Evolutionary conservation across 2,113 vertebrate genomes (phyloP).

Genomic region (Antechinus flavipes): DNA sequence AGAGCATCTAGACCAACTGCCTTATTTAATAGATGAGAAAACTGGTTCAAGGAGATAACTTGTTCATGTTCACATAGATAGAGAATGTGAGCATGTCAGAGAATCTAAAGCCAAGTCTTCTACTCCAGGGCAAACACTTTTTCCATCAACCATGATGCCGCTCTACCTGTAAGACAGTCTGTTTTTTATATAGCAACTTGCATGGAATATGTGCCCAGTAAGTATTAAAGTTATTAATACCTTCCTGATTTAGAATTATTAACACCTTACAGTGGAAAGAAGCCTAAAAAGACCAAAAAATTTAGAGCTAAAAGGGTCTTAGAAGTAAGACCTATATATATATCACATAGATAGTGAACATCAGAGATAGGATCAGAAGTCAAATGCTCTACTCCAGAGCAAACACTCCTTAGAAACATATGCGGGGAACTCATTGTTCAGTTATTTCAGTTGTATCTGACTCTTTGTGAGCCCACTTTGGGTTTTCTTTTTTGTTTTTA

Average conservation of each 20-base stretch:
- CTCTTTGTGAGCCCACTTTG: not conserved
- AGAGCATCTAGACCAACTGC: not conserved
- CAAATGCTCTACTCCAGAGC: not conserved
- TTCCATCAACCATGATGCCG: not conserved
- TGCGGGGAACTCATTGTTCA: too few species aligned
- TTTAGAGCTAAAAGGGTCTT: not conserved
- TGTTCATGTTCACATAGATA: not conserved
- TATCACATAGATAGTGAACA: not conserved
- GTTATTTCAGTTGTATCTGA: not conserved
- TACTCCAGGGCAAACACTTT: not conserved
- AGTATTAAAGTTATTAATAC: not conserved
- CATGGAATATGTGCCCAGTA: not conserved
- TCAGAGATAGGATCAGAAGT: not conserved
- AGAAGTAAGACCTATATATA: not conserved
- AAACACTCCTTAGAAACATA: not conserved
- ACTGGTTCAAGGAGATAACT: not conserved
- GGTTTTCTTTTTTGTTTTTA: too few species aligned
- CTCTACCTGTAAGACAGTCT: not conserved
- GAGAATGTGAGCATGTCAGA: not conserved
- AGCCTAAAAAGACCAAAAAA: not conserved
- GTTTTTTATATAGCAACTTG: not conserved
- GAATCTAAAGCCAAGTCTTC: not conserved
- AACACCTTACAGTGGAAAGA: not conserved
- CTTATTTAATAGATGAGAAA: not conserved
- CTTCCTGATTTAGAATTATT: not conserved